These are phyloP conservation scores for Porphyrio hochstetteri DNA, from an alignment of 2,113 vertebrate genomes.

Conservation along the genomic window DNA sequence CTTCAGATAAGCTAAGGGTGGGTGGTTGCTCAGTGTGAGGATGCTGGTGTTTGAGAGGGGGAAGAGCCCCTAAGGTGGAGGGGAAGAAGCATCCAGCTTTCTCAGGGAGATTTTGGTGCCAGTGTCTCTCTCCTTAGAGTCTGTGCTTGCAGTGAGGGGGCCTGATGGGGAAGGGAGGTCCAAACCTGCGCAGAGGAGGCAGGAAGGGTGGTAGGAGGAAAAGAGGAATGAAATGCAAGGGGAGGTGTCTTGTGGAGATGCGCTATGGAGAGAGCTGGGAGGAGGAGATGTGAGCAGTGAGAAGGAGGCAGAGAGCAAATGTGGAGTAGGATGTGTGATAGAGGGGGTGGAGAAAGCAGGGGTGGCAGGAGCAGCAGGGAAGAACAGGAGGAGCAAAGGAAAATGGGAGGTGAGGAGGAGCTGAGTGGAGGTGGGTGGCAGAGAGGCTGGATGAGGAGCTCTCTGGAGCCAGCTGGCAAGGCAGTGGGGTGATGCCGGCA, in stretches of 20 bases:
- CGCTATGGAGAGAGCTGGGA: not conserved
- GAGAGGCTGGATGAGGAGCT: not conserved
- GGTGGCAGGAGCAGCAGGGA: not conserved
- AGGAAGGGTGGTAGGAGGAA: not conserved
- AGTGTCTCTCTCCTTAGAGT: not conserved
- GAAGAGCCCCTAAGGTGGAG: not conserved
- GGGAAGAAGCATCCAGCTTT: not conserved
- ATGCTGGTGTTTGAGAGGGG: not conserved
- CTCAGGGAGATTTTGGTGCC: not conserved
- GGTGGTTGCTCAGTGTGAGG: not conserved
- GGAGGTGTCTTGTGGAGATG: not conserved
- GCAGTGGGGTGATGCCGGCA: not conserved
- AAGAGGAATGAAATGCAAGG: not conserved
- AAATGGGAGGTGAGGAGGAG: not conserved
- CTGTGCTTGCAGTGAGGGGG: not conserved
- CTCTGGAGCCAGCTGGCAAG: not conserved
- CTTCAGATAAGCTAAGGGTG: not conserved
- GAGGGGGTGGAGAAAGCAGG: conserved; percentile 39
- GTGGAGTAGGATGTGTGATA: conserved; percentile 50
- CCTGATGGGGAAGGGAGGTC: not conserved
- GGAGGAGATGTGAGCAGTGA: not conserved
- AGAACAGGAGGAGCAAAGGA: conserved; percentile 5
- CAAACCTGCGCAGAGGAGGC: not conserved
- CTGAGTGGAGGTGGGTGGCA: not conserved
- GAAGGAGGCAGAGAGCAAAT: not conserved